Evolutionary conservation across 23 tunicate genomes (phyloP).

Genomic region (Trididemnum miniatum): DNA sequence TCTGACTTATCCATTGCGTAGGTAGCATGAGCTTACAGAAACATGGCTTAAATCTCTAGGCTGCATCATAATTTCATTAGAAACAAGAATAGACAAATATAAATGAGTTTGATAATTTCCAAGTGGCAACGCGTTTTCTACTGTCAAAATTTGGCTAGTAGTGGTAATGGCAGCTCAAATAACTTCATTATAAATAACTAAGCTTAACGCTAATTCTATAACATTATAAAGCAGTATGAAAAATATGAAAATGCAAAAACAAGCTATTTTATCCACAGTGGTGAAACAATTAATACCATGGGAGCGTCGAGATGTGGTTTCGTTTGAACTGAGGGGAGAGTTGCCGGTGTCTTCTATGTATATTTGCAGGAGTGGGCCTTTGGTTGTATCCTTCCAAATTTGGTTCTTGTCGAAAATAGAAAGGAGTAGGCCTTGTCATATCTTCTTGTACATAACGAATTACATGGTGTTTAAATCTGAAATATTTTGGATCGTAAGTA

Average conservation of each 20-base stretch:
- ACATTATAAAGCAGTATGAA: background rate
- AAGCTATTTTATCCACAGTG: too few relatives aligned
- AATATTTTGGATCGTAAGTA: conserved; percentile 9
- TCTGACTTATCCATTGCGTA: too few relatives aligned
- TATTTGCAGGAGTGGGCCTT: conserved; percentile 13
- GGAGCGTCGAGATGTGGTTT: background rate
- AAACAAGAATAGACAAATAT: too few relatives aligned
- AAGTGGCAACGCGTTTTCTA: too few relatives aligned
- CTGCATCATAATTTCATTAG: too few relatives aligned
- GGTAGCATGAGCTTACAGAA: too few relatives aligned
- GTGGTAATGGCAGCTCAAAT: too few relatives aligned
- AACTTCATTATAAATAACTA: too few relatives aligned
- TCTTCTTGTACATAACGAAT: conserved; percentile 12
- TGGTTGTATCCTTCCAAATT: background rate
- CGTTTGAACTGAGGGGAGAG: background rate
- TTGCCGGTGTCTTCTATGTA: background rate
- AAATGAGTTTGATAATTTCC: too few relatives aligned
- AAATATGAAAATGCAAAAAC: background rate
- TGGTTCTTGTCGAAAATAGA: conserved; percentile 10
- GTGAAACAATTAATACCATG: conserved; percentile 13
- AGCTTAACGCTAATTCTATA: too few relatives aligned
- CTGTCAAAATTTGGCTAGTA: too few relatives aligned
- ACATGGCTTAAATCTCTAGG: too few relatives aligned
- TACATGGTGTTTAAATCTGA: background rate
- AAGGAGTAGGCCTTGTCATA: background rate